A percentile compares a stretch with the other conserved stretches of the same genome.
Evolutionary conservation across 1,140 invertebrate species (phyloP).

Genomic region (Drosophila albomicans): DNA sequence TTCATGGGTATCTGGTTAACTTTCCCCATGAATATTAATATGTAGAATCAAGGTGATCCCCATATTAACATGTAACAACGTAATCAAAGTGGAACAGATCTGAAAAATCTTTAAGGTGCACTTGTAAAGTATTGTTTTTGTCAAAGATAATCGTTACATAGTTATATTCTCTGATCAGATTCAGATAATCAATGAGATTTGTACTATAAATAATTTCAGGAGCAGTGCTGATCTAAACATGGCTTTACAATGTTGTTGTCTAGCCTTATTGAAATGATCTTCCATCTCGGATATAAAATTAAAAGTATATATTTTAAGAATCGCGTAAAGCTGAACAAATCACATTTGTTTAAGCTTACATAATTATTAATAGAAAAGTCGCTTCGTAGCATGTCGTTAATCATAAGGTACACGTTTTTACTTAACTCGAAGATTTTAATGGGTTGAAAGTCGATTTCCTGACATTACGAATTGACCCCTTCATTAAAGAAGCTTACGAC

Average conservation of each 20-base stretch:
- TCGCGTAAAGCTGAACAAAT: neutral
- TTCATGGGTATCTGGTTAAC: neutral
- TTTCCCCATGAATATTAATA: neutral
- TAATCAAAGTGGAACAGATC: too few relatives aligned
- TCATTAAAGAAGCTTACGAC: constrained; percentile 12
- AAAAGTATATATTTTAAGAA: too few relatives aligned
- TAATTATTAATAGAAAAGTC: constrained; percentile 5
- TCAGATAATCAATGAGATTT: too few relatives aligned
- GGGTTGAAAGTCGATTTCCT: constrained; percentile 40
- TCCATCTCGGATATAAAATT: too few relatives aligned
- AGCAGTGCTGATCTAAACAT: too few relatives aligned
- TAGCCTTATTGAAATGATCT: too few relatives aligned
- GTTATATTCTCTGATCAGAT: too few relatives aligned
- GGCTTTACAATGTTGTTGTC: too few relatives aligned
- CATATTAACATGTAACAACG: neutral
- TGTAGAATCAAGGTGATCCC: neutral
- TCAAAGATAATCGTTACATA: too few relatives aligned
- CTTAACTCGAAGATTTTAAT: constrained; percentile 11
- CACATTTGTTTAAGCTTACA: neutral
- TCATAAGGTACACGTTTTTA: constrained; percentile 17
- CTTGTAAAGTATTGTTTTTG: too few relatives aligned
- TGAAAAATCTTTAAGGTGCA: too few relatives aligned
- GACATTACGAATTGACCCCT: constrained; percentile 12
- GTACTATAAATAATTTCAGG: too few relatives aligned
- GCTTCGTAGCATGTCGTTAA: constrained; percentile 34